These are phyloP conservation scores for Agonum fuliginosum DNA, from an alignment of 2,888 invertebrate genomes.

Conservation along the genomic window DNA sequence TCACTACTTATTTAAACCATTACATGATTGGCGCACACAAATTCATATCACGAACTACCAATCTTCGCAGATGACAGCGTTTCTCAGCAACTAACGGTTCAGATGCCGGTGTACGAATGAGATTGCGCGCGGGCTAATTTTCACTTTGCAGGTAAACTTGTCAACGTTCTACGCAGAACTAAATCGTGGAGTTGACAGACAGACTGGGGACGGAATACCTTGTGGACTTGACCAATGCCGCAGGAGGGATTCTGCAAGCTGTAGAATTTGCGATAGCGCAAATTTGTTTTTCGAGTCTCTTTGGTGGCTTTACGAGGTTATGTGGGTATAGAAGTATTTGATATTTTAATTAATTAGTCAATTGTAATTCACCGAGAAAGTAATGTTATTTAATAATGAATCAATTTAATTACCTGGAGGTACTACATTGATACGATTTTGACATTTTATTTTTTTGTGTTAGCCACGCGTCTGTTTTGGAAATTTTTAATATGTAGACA, in stretches of 20 bases:
- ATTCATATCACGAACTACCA: neutral
- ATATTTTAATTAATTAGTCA: no score
- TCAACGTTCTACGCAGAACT: slow-evolving; percentile 4
- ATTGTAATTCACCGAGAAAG: no score
- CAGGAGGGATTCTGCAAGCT: neutral
- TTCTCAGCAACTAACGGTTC: neutral
- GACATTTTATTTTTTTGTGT: no score
- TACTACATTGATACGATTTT: no score
- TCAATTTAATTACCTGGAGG: no score
- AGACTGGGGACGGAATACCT: neutral
- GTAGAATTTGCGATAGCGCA: neutral
- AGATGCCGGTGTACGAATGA: neutral
- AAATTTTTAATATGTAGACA: no score
- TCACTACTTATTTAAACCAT: neutral
- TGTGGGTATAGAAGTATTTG: no score
- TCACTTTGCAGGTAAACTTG: slow-evolving; percentile 27
- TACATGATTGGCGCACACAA: no score
- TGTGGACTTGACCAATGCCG: neutral
- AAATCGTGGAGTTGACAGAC: slow-evolving; percentile 18
- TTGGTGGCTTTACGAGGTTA: no score
- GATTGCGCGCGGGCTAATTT: neutral
- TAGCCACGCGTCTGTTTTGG: no score
- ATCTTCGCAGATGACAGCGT: neutral
- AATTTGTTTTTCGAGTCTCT: no score
- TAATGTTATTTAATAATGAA: no score